These are phyloP conservation scores for Nothoprocta perdicaria DNA, from an alignment of 2,113 vertebrate species.

Conservation along the genomic window DNA sequence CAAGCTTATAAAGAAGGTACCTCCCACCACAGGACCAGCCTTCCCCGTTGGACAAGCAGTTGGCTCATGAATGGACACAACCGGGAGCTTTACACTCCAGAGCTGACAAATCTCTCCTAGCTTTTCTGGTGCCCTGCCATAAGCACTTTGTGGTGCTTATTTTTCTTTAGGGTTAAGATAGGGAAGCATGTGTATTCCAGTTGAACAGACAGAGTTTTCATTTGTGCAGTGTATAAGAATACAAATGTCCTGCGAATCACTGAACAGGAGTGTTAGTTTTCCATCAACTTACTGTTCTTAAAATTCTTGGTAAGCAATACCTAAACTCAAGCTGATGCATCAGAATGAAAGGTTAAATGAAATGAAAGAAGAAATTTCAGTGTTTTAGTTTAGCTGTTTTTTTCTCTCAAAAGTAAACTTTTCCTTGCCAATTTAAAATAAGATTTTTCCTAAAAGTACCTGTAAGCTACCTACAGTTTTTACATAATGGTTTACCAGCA, in stretches of 20 bases:
- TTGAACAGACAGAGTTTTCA: neutral
- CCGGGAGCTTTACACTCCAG: neutral
- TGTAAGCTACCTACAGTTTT: neutral
- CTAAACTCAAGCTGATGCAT: neutral
- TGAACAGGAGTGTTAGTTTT: neutral
- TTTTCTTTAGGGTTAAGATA: neutral
- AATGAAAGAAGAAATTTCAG: neutral
- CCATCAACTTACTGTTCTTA: neutral
- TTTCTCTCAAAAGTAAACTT: neutral
- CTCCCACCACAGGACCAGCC: neutral
- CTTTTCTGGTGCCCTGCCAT: neutral
- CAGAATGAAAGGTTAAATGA: neutral
- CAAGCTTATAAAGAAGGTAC: neutral
- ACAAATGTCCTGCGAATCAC: too few species aligned
- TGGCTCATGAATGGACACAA: neutral
- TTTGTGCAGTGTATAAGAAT: neutral
- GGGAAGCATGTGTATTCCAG: neutral
- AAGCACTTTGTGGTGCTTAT: neutral
- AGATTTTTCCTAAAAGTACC: neutral
- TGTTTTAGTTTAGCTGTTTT: neutral
- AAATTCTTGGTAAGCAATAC: neutral
- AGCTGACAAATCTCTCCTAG: neutral
- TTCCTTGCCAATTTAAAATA: too few species aligned
- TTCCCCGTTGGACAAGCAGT: neutral
- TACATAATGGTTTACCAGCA: neutral